Evolutionary conservation across 2,797 vertebrate genomes (phyloP), one percentile per base, ranked within the genome.

Genomic region (Gymnoscopelus microlampas): DNA sequence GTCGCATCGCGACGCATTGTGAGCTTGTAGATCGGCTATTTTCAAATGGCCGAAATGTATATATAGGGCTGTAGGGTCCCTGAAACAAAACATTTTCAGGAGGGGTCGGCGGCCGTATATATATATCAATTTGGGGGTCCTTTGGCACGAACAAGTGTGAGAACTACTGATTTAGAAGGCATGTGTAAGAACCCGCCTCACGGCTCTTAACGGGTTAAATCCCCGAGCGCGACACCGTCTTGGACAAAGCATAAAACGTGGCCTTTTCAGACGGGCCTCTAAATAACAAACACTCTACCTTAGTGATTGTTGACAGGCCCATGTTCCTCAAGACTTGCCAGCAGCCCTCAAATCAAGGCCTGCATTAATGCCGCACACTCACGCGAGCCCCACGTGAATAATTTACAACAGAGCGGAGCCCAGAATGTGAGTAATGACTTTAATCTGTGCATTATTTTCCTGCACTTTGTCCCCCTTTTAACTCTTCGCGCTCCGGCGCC

Each of bases 381-480:
- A 90, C 85, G 85, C 80, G 84, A 88, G 77, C 77, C 63, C 78
- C 49, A 71, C 82, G 74, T 83, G 73, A 91, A 89, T 91, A 81
- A 92, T 91, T 91, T 89, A 90, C 82, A 88, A 89, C 88, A 90
- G 89, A 74, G 32, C 29, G n/a, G n/a, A 19, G 5, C 32, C 32
- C 76, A 79, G 78, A 90, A 88, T 86, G 84, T 77, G 84, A 84
- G 81, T 87, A 92, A 93, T 82, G 85, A 83, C 82, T 92, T 89
- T 89, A 91, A 93, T 89, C 86, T 88, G 88, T 53, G 76, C 84
- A 87, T 89, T 86, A 84, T 89, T 89, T 87, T 81, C n/a, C 7
- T 77, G 51, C 82, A 79, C 70, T 83, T 78, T 85, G 80, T 84
- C 82, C 3, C 82, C 3, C 82, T 83, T 90, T 88, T 85, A 90